Conservation (phyloP, 1,140 invertebrate species). For the Monomorium pharaonis region DNA sequence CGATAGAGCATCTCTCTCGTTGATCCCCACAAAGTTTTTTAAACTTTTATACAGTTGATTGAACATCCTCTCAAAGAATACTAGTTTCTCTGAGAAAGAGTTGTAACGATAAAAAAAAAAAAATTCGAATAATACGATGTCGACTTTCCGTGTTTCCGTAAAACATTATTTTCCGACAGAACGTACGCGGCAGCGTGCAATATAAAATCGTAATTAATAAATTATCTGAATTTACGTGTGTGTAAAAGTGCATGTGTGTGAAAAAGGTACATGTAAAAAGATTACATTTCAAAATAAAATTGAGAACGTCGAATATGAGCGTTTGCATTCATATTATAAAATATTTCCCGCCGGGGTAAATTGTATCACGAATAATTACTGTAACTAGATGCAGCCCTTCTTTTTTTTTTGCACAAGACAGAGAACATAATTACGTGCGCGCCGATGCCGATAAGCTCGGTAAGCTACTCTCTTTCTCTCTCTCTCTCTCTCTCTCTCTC, state of each 20-base stretch:
- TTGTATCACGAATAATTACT: slow-evolving; percentile 17
- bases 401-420: neutral
- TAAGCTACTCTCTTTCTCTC: no score
- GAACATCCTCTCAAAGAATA: neutral
- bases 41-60: neutral
- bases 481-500: no score
- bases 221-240: neutral
- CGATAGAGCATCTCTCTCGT: neutral
- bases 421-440: slow-evolving; percentile 15
- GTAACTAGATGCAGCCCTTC: neutral
- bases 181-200: neutral
- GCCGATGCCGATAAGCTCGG: slow-evolving; percentile 26
- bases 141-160: neutral
- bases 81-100: neutral
- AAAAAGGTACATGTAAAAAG: neutral
- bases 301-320: neutral
- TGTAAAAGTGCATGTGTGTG: neutral
- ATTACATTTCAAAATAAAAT: neutral
- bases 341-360: neutral
- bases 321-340: slow-evolving; percentile 8
- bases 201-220: neutral
- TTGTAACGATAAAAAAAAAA: neutral
- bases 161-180: neutral
- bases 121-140: neutral
- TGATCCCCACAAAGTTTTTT: neutral